Evolutionary conservation across 2,113 vertebrate genomes (phyloP), one percentile per base, ranked within the genome.

Genomic region (Abramis brama): DNA sequence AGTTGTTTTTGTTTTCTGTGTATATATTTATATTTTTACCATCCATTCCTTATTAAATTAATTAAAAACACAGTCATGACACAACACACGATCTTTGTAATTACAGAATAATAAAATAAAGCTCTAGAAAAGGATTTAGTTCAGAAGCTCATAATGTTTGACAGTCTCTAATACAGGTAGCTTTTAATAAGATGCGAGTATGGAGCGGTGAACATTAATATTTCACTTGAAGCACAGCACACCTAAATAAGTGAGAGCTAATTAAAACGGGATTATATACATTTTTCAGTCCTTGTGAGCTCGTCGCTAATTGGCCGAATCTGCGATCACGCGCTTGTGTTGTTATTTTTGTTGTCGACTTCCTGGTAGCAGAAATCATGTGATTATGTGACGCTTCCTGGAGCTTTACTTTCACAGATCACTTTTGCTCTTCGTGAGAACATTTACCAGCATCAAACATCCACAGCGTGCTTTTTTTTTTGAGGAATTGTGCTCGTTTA

Each of bases 341-440:
- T 84, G 60, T 80, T 88, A 62, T 83, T 78, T 78, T 84, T 86
- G 30, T 55, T 78, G 25, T n/a, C 62, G 11, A 68, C 77, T 88
- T 87, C 85, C 77, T 73, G 70, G 33, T 59, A 11, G 45, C 73
- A 59, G 52, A 64, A 80, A 79, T 59, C 84, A 83, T 82, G 84
- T 74, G 79, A 84, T 88, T 45, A 59, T 68, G 57, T 86, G 87
- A 86, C 73, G 33, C 82, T 85, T 80, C 82, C 85, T 86, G 64
- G 33, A 33, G 73, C 45, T 12, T 74, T 81, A 50, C 8, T 43
- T 76, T 73, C 23, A 52, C 50, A 30, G n/a, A 45, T 75, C 55
- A 52, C 23, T 81, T 57, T 45, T 57, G 43, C 50, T 60, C 25
- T 73, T 11, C 57, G 57, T 68, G 30, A 75, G 33, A 43, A 19